Base-by-base conservation (phyloP, 2,113 vertebrate species). In the Nothocercus nigrocapillus region DNA sequence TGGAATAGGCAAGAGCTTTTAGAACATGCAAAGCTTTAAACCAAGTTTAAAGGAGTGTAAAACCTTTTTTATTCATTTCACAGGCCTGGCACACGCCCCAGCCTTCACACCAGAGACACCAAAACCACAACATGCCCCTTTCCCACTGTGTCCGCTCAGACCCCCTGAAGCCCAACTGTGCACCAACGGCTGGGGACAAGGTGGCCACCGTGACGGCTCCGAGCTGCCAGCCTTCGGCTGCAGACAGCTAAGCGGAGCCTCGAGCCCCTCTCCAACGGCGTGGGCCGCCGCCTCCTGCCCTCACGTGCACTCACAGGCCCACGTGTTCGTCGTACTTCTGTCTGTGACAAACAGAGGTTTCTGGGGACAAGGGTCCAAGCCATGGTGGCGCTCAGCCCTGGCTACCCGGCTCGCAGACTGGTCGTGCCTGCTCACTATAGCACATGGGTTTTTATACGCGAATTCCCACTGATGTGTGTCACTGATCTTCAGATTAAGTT, bases 171-270 rank as follows among this genome's bases (percentile, higher is more conserved):
- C 9, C 45, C 24, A 58, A 13, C 32, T 0, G 0, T 11, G 2
- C 1, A 1, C 4, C 0, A 0, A 11, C 44, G 0, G 2, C 14
- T 28, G 59, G 22, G 14, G 2, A 0, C 79, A 19, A 1, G 0
- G 64, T 58, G 56, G 17, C 12, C 34, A 38, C 22, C 25, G 3
- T 9, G 25, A 30, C 14, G 53, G 25, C 19, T 21, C 27, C 24
- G 36, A 88, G 68, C 75, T 69, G 47, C 72, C 92, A 64, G 72
- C 19, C 21, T 13, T 28, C 0, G 0, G 10, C 76, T 9, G 5
- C 40, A 44, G 56, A 18, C 25, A 18, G 66, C 38, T 69, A 74
- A 16, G 51, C 45, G 95, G 64, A 40, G 53, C 34, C 34, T 40
- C 19, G 30, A 93, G 34, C 38, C 32, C 47, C 38, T 74, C 45